Base-by-base conservation (phyloP, 2,797 vertebrate genomes). In the Pangasius mekongensis region DNA sequence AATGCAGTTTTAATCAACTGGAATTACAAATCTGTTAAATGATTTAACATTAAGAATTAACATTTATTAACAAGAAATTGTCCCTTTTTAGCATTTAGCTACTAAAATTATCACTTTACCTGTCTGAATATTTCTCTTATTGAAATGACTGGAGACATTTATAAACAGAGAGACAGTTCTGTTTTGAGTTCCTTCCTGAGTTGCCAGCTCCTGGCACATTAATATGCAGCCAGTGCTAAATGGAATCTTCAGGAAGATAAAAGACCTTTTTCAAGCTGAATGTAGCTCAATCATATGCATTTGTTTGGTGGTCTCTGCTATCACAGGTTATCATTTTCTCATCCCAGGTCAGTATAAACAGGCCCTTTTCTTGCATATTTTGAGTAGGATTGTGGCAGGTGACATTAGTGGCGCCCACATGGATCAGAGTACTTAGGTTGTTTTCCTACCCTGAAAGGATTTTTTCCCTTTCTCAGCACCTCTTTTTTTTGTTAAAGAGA, bases 221-320 rank as follows among this genome's bases (percentile, higher is more conserved):
- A 82, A 85, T 94, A 95, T 90, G 93, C 95, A 94, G 95, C 94
- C 94, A 95, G 95, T 95, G 91, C 96, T 95, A 94, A 94, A 94
- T 93, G 30, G 24, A 24, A 20, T 89, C 88, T 89, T 90, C 60
- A 73, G 67, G 78, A 81, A 84, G 58, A 84, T 49, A 88, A 88
- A 89, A 85, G 16, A 87, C 85, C 82, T 87, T 90, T 96, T 96
- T 95, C 10, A 95, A 95, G 95, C 95, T 96, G 95, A 96, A 95
- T 93, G 93, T 95, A 96, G 95, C 94, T 94, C 95, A 96, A 92
- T 96, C 94, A 89, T 54, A 74, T 82, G 83, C 74, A 87, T 84
- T 88, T 80, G 66, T 89, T 89, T 95, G 95, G 94, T 96, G 95
- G 96, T 96, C 96, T 96, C 96, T 93, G 95, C 94, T 89, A 89